Evolutionary conservation across 1,140 invertebrate species (phyloP), one percentile per base, ranked within the genome.

Genomic region (Drosophila sturtevanti): DNA sequence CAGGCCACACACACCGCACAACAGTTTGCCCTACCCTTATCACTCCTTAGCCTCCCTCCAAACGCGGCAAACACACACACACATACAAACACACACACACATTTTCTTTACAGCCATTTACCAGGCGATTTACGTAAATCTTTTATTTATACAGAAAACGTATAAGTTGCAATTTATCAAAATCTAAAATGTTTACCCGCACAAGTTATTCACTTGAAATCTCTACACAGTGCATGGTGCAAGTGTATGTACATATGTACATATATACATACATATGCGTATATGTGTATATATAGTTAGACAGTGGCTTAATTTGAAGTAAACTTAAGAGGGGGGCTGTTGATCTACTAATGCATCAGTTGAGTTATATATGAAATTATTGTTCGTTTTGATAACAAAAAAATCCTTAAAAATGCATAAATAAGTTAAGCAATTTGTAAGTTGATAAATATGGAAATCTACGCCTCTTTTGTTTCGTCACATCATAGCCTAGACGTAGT

Each of bases 141-240:
- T 89, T 89, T 89, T 89, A 89, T 89, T 89, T 89, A 89, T 89
- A 89, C 84, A 89, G 79, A 84, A 87, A 80, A 84, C 84, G 85
- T 89, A 89, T 89, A 89, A 89, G 84, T 89, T 89, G 85, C 84
- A 89, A 89, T 89, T 89, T 89, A 89, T 89, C 84, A 89, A 89
- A 89, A 89, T 89, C 84, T 89, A 89, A 89, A 89, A 89, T 89
- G 84, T 89, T 89, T 89, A 89, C 84, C 84, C 84, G 79, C 84
- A 89, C 84, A 89, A 89, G 84, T 89, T 89, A 89, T 89, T 89
- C 84, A 84, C 84, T 89, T 89, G 84, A 89, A 89, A 89, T 89
- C 82, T 89, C 79, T 77, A 82, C 84, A 81, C 84, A 81, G 68
- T 66, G 79, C 69, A 74, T 51, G 37, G 41, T 68, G 48, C 59